phyloP scores from a whole-genome alignment of 2,797 vertebrate genomes.

The Iguana delicatissima region DNA sequence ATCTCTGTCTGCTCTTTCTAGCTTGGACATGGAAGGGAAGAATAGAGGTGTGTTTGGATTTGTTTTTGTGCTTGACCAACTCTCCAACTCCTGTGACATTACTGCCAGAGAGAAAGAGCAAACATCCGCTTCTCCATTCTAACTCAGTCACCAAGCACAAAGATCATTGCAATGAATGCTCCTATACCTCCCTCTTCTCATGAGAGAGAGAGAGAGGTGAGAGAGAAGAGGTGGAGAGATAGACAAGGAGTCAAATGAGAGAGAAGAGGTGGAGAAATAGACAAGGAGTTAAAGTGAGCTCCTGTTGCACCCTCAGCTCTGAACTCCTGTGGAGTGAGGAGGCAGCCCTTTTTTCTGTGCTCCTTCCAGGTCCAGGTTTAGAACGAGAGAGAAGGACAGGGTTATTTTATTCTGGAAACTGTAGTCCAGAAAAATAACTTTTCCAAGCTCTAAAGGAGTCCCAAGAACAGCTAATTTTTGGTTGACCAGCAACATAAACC shows the following conservation, averaged over 20 bases:
- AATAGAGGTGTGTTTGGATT: neutral
- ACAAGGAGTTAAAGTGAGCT: neutral
- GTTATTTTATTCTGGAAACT: neutral
- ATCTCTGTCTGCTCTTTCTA: neutral
- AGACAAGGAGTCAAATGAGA: neutral
- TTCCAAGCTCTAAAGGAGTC: no score
- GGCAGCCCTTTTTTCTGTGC: neutral
- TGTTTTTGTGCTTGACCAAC: neutral
- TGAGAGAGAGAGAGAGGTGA: neutral
- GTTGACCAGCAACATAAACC: neutral
- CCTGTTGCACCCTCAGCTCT: neutral
- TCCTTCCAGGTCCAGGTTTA: neutral
- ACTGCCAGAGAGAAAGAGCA: neutral
- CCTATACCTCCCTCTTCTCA: neutral
- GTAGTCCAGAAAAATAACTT: no score
- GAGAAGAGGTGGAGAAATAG: neutral
- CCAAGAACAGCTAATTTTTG: no score
- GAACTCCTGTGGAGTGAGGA: neutral
- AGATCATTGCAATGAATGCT: neutral
- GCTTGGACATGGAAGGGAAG: neutral
- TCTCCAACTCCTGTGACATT: neutral
- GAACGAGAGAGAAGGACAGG: neutral
- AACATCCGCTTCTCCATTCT: neutral
- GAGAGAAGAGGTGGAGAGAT: neutral
- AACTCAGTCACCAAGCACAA: neutral